Percentiles rank a stretch among this genome's conserved stretches.
Conservation (phyloP, 2,113 vertebrate genomes). For the Amphiprion percula region DNA sequence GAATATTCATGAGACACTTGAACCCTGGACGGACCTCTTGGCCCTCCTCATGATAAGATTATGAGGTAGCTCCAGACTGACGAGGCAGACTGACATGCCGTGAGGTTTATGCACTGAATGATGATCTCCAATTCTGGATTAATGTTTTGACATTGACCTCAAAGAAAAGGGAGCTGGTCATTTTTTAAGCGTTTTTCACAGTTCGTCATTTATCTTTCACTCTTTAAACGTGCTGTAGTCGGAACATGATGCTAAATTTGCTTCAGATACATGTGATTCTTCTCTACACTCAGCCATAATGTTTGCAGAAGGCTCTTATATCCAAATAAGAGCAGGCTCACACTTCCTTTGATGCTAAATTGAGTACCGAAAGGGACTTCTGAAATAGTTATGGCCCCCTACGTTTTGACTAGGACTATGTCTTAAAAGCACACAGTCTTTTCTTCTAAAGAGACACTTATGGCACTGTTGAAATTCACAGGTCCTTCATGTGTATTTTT, state of each 20-base stretch:
- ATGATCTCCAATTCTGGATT: constrained; percentile 44
- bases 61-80: constrained; percentile 66
- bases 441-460: background rate
- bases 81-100: constrained; percentile 47
- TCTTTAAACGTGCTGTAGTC: background rate
- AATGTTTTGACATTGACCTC: constrained; percentile 35
- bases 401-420: background rate
- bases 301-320: background rate
- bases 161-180: background rate
- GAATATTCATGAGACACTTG: constrained; percentile 79
- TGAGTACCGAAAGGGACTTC: background rate
- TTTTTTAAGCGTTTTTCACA: background rate
- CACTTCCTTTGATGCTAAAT: background rate
- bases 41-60: constrained; percentile 69
- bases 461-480: background rate
- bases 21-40: constrained; percentile 62
- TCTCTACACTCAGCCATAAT: too few species aligned
- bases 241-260: too few species aligned
- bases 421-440: background rate
- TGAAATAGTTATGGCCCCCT: too few species aligned
- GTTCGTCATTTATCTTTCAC: background rate
- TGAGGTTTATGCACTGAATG: constrained; percentile 52
- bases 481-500: background rate
- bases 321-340: background rate
- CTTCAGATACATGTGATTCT: too few species aligned